phyloP scores from a whole-genome alignment of 2,888 invertebrate species.

The Aethes cnicana region DNA sequence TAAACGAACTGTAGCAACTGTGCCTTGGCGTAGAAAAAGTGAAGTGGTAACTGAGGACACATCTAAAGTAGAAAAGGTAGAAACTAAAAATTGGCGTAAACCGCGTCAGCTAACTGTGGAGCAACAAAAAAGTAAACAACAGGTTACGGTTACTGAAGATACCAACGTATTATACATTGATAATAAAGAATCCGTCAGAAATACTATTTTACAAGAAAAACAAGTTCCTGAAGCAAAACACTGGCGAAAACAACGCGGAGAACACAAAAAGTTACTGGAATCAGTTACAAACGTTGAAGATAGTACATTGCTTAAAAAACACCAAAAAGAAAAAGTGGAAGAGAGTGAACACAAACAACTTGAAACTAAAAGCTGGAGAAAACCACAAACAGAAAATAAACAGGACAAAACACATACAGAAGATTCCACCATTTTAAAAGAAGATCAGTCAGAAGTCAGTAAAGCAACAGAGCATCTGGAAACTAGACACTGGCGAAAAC shows the following conservation, averaged over 20 bases:
- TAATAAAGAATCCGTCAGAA: constrained; percentile 34
- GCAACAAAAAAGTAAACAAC: constrained; percentile 31
- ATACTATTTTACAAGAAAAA: constrained; percentile 21
- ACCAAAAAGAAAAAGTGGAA: constrained; percentile 5
- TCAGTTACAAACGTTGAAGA: constrained; percentile 16
- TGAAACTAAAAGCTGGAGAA: constrained; percentile 51
- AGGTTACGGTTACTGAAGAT: constrained; percentile 38
- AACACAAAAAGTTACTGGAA: constrained; percentile 12
- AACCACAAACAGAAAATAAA: constrained; percentile 39
- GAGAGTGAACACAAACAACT: constrained; percentile 17
- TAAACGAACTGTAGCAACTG: constrained; percentile 47
- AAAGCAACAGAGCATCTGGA: constrained; percentile 20
- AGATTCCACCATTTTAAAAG: constrained; percentile 26
- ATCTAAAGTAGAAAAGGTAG: constrained; percentile 39
- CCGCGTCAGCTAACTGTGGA: constrained; percentile 36
- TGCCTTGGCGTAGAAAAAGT: constrained; percentile 65
- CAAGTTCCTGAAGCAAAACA: constrained; percentile 29
- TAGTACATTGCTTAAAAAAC: constrained; percentile 15
- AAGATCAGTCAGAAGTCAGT: constrained; percentile 8
- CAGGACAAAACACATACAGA: constrained; percentile 23
- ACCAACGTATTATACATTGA: constrained; percentile 39
- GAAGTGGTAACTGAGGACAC: constrained; percentile 36
- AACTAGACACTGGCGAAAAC: constrained; percentile 35
- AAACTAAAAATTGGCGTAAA: constrained; percentile 51
- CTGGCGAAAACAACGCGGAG: constrained; percentile 29